Percentiles rank a stretch among this genome's conserved stretches.
Conservation (phyloP, 2,888 invertebrate genomes). For the Siphlonurus alternatus region DNA sequence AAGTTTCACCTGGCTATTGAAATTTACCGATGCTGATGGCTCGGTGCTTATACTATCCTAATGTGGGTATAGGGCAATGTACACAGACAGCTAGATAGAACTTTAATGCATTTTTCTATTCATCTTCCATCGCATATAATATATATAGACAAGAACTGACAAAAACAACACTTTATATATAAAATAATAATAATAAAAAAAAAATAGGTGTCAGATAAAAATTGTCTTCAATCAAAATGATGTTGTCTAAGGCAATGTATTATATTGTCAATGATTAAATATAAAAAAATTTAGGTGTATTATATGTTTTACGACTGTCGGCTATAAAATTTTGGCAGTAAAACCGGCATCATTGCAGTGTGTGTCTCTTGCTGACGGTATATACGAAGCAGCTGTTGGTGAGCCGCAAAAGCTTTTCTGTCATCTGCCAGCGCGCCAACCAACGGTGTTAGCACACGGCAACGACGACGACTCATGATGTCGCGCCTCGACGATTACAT, state of each 20-base stretch:
- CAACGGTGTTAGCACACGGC: too few species aligned
- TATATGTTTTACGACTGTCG: too few species aligned
- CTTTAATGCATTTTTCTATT: background rate
- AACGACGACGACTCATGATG: too few species aligned
- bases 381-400: background rate
- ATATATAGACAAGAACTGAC: background rate
- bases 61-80: background rate
- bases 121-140: background rate
- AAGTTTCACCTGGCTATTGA: background rate
- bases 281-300: too few species aligned
- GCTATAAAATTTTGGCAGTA: background rate
- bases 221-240: background rate
- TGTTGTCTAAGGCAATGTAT: background rate
- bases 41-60: background rate
- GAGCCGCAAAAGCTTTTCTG: background rate
- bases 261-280: background rate
- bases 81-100: too few species aligned
- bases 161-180: background rate
- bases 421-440: background rate
- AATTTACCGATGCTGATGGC: background rate
- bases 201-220: background rate
- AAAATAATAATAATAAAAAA: background rate
- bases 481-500: too few species aligned
- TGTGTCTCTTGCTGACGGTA: background rate
- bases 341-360: background rate